These are phyloP conservation scores for Dasypus novemcinctus DNA, from an alignment of 2,113 vertebrate species.

Conservation along the genomic window DNA sequence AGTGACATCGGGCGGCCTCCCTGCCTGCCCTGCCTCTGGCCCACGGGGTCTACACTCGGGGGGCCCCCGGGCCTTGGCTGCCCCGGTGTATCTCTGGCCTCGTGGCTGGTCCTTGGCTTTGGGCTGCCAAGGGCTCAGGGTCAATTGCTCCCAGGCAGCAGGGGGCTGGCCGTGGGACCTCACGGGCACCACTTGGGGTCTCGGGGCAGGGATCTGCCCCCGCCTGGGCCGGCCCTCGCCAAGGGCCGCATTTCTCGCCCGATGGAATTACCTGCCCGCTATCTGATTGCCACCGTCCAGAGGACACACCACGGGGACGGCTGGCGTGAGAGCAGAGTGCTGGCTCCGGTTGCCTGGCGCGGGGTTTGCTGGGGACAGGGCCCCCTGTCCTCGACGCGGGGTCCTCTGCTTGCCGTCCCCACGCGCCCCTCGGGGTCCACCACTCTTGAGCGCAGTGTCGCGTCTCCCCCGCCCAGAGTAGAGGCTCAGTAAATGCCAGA, in stretches of 20 bases:
- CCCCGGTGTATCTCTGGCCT: background rate
- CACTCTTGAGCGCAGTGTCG: background rate
- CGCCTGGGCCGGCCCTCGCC: background rate
- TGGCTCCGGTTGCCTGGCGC: background rate
- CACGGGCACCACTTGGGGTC: background rate
- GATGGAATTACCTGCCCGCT: slow-evolving; percentile 29
- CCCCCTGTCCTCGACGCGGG: background rate
- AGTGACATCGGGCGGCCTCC: background rate
- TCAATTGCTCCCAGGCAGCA: background rate
- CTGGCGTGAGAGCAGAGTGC: fast-evolving
- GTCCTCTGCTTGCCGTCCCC: fast-evolving
- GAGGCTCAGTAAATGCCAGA: background rate
- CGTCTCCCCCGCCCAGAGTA: fast-evolving
- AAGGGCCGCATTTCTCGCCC: fast-evolving
- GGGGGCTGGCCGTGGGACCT: background rate
- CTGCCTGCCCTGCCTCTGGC: fast-evolving
- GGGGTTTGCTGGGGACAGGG: background rate
- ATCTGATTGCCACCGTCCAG: background rate
- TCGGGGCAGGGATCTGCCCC: background rate
- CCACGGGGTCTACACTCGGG: background rate
- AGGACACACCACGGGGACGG: fast-evolving
- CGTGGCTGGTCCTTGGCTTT: background rate
- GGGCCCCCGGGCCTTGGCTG: fast-evolving
- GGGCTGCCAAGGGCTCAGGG: background rate
- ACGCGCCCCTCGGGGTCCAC: fast-evolving